These are phyloP conservation scores for Macquaria australasica DNA, from an alignment of 2,113 vertebrate genomes.

Conservation along the genomic window DNA sequence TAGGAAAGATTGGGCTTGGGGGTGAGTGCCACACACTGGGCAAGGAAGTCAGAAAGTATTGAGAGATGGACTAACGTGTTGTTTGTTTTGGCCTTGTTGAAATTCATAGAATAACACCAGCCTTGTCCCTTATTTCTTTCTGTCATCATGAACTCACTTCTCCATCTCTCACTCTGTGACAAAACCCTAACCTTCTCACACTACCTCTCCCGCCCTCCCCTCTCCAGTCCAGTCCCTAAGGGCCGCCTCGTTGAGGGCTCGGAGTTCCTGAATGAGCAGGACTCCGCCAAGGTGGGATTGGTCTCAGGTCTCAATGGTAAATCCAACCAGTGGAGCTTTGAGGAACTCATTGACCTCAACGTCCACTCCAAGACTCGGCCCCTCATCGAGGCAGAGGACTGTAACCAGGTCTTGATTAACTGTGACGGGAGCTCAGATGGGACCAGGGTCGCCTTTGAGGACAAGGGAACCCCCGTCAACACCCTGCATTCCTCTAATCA, in stretches of 20 bases:
- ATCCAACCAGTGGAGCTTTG: slow-evolving; percentile 85
- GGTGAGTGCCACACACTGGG: background rate
- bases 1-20: background rate
- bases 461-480: slow-evolving; percentile 84
- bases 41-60: background rate
- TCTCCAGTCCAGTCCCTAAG: slow-evolving; percentile 80
- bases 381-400: slow-evolving; percentile 78
- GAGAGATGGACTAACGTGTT: background rate
- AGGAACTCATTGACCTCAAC: slow-evolving; percentile 87
- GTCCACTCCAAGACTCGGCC: slow-evolving; percentile 84
- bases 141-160: background rate
- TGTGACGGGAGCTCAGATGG: slow-evolving; percentile 79
- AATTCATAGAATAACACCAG: background rate
- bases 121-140: background rate
- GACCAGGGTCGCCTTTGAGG: slow-evolving; percentile 84
- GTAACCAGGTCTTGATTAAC: slow-evolving; percentile 84
- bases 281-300: slow-evolving; percentile 74
- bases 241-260: slow-evolving; percentile 74
- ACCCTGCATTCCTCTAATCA: slow-evolving; percentile 83
- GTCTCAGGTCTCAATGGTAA: slow-evolving; percentile 84
- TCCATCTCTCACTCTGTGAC: background rate
- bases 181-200: background rate
- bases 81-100: background rate
- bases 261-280: slow-evolving; percentile 83
- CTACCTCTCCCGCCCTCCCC: background rate